Conservation (phyloP, 2,113 vertebrate genomes). For the Phoenicopterus ruber region DNA sequence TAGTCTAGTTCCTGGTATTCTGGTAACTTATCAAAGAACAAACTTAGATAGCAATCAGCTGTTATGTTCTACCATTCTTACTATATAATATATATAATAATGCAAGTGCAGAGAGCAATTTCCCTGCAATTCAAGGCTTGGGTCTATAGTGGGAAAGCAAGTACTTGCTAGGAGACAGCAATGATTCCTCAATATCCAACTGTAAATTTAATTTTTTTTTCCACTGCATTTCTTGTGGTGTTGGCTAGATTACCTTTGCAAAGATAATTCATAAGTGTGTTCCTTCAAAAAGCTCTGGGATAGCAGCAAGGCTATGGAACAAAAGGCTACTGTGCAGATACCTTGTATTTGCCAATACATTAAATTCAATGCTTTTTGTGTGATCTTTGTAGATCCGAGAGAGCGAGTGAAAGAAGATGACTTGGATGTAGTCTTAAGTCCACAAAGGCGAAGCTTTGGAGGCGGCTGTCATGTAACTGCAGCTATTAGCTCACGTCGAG, state of each 20-base stretch:
- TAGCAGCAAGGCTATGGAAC: background rate
- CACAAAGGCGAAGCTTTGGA: conserved; percentile 95
- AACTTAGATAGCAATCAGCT: background rate
- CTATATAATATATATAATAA: accelerated
- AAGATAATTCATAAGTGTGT: background rate
- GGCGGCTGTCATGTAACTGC: conserved; percentile 90
- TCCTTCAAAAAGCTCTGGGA: background rate
- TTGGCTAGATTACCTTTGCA: background rate
- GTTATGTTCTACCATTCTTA: background rate
- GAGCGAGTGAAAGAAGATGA: conserved; percentile 96
- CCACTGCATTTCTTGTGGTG: background rate
- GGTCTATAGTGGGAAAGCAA: background rate
- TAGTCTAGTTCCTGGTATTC: background rate
- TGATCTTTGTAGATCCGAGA: conserved; percentile 81
- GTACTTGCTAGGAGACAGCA: background rate
- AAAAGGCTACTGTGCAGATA: background rate
- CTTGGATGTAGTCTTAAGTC: conserved; percentile 92
- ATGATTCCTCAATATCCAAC: background rate
- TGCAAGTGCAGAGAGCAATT: background rate
- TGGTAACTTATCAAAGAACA: background rate
- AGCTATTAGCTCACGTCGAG: conserved; percentile 76
- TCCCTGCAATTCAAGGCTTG: background rate
- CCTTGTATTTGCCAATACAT: background rate
- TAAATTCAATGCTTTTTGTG: background rate
- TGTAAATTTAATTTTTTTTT: background rate